Evolutionary conservation across 2,797 vertebrate species (phyloP), one percentile per base, ranked within the genome.

Genomic region (Lepilemur ruficaudatus): DNA sequence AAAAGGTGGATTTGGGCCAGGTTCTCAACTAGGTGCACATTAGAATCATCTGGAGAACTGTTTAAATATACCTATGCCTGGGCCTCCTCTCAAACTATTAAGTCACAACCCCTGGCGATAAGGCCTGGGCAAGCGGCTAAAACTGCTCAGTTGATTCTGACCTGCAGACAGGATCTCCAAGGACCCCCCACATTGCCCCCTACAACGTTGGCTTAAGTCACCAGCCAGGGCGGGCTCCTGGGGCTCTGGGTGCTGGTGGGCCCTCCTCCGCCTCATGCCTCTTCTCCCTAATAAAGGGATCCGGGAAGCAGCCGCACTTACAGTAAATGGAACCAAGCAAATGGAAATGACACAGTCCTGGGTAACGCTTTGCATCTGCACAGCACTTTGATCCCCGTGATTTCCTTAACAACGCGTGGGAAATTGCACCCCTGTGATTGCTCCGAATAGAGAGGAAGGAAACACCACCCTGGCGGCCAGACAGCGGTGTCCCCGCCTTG

Each of bases 401-500:
- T 75, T 92, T 85, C 81, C 72, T 23, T 41, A 76, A 75, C 67
- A 14, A 8, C 30, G 50, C 4, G 0, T 1, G 43, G 75, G 23
- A 73, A 84, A 70, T 30, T 32, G 61, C 1, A 1, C 13, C 1
- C 18, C 84, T 15, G 0, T 55, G 32, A 65, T 2, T 2, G 38
- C 50, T 73, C 30, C 70, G 8, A 9, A 14, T 2, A 35, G 22
- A 80, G 10, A 57, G 35, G 61, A 48, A 22, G 59, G 61, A 57
- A 48, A 46, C 3, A 3, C 4, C 0, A 9, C 61, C 22, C 32
- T 23, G 12, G 55, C 43, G 0, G 5, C 20, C 17, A 18, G 17
- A 30, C 7, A 46, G 14, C 12, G 5, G 15, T 72, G 43, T 65
- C 43, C 43, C 35, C 72, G 9, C n/a, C 28, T 25, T 8, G 50